A percentile compares a stretch with the other conserved stretches of the same genome.
Conservation (phyloP, 2,113 vertebrate genomes). For the Antechinus flavipes region DNA sequence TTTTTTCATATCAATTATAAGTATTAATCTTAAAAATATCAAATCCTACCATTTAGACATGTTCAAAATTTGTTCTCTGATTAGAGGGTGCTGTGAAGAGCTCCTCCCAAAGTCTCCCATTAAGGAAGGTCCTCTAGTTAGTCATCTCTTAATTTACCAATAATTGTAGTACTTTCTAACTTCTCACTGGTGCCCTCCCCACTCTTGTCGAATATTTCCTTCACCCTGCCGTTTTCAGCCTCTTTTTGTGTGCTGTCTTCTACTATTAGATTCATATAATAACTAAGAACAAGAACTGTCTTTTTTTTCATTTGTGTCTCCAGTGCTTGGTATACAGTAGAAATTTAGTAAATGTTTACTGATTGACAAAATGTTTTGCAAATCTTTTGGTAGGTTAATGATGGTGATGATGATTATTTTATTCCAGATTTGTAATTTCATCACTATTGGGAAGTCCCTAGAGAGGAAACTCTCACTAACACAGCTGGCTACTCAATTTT, state of each 20-base stretch:
- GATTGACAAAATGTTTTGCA: background rate
- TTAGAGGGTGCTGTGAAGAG: background rate
- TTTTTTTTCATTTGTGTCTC: background rate
- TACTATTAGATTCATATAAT: conserved; percentile 22
- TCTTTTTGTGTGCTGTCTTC: background rate
- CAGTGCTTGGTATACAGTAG: background rate
- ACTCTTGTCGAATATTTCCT: background rate
- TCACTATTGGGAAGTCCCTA: background rate
- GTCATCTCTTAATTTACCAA: background rate
- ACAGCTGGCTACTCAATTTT: background rate
- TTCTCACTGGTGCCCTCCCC: background rate
- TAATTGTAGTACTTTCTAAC: background rate
- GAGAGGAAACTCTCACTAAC: background rate
- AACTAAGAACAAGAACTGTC: background rate
- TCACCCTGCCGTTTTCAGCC: background rate
- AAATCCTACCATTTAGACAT: background rate
- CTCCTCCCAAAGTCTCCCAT: background rate
- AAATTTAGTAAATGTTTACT: background rate
- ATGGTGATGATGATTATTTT: background rate
- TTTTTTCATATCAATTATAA: background rate
- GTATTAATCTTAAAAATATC: background rate
- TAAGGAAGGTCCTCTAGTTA: background rate
- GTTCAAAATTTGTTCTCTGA: background rate
- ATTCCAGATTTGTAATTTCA: background rate
- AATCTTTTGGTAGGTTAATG: background rate